Evolutionary conservation across 1,140 invertebrate species (phyloP).

Genomic region (Calliopsis andreniformis): DNA sequence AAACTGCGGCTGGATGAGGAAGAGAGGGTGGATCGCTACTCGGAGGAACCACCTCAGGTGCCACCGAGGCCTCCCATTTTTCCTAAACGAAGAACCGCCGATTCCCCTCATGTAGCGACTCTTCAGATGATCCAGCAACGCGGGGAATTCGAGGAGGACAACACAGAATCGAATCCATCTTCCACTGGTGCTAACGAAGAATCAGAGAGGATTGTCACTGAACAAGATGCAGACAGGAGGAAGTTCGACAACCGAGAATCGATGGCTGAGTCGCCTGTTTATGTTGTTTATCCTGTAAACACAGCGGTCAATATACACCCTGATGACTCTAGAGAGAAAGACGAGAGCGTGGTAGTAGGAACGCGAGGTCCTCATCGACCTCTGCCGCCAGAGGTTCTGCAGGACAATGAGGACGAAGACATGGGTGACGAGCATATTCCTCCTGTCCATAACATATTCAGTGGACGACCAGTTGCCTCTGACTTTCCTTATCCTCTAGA

Average conservation of each 20-base stretch:
- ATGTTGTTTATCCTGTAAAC: slow-evolving; percentile 85
- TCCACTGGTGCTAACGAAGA: background rate
- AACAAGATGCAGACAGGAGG: slow-evolving; percentile 46
- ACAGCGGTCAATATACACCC: slow-evolving; percentile 78
- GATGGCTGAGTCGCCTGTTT: slow-evolving; percentile 81
- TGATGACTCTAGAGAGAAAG: slow-evolving; percentile 78
- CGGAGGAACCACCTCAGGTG: slow-evolving; percentile 77
- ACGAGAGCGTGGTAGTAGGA: slow-evolving; percentile 83
- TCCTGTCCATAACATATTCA: slow-evolving; percentile 20
- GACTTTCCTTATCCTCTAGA: slow-evolving; percentile 85
- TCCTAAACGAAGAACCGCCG: slow-evolving; percentile 71
- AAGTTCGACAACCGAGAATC: slow-evolving; percentile 57
- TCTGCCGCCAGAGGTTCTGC: slow-evolving; percentile 81
- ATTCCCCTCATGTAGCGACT: slow-evolving; percentile 78
- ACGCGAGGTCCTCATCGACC: slow-evolving; percentile 82
- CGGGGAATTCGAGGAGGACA: slow-evolving; percentile 63
- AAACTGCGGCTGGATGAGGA: slow-evolving; percentile 71
- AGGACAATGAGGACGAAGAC: slow-evolving; percentile 66
- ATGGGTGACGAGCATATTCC: slow-evolving; percentile 17
- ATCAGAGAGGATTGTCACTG: slow-evolving; percentile 8
- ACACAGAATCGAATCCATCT: slow-evolving; percentile 10
- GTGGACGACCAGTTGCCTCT: slow-evolving; percentile 73
- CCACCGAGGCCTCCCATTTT: slow-evolving; percentile 78
- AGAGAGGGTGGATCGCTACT: slow-evolving; percentile 71
- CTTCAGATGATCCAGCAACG: slow-evolving; percentile 85